A percentile compares a stretch with the other conserved stretches of the same genome.
These are phyloP conservation scores for Eupithecia insigniata DNA, from an alignment of 2,888 invertebrate genomes.

Conservation along the genomic window DNA sequence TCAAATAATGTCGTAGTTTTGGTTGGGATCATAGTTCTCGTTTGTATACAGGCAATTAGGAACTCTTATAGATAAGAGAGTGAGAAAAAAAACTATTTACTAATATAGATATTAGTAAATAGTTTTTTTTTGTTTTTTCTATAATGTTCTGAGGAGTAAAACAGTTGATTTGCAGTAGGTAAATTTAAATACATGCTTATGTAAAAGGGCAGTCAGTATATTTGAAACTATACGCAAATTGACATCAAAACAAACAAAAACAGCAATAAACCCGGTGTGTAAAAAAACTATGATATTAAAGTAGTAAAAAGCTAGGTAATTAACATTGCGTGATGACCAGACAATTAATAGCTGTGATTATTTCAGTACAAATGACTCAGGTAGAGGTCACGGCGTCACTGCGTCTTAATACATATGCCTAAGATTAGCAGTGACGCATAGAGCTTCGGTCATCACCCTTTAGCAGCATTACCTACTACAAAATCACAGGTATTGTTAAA, in stretches of 20 bases:
- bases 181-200: no score
- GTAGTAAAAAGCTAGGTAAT: slow-evolving; percentile 5
- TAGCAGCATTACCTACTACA: slow-evolving; percentile 23
- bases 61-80: no score
- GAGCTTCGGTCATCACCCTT: slow-evolving; percentile 62
- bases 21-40: slow-evolving; percentile 33
- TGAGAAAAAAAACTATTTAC: no score
- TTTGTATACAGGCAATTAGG: neutral
- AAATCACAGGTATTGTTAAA: slow-evolving; percentile 11
- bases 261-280: neutral
- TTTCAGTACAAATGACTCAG: slow-evolving; percentile 55
- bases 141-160: neutral
- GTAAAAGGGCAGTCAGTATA: neutral
- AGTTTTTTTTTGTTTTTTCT: neutral
- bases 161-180: neutral
- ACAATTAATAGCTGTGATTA: slow-evolving; percentile 47
- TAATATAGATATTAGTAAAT: no score
- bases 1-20: slow-evolving; percentile 56
- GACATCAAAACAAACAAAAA: slow-evolving; percentile 2
- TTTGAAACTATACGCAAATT: neutral
- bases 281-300: neutral
- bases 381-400: slow-evolving; percentile 61
- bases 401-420: slow-evolving; percentile 63
- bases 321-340: slow-evolving; percentile 44
- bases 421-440: slow-evolving; percentile 76